phyloP scores from a whole-genome alignment of 2,888 invertebrate genomes.

The Eledona agricola region DNA sequence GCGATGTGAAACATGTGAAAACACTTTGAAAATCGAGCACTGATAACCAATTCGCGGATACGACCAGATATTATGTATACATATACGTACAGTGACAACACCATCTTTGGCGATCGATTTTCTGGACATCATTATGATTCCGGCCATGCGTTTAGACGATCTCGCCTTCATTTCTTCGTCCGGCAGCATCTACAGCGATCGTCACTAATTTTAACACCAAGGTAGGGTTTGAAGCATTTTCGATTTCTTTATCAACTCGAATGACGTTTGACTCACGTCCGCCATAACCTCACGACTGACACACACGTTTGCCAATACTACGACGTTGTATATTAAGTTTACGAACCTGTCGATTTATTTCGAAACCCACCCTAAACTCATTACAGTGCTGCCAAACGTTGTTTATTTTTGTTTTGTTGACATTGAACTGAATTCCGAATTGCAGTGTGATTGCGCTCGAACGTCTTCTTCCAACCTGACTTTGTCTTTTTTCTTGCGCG shows the following conservation, averaged over 20 bases:
- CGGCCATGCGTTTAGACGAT: constrained; percentile 84
- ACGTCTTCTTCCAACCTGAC: too few relatives aligned
- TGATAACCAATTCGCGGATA: too few relatives aligned
- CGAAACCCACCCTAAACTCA: too few relatives aligned
- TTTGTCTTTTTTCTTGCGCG: too few relatives aligned
- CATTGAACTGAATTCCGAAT: too few relatives aligned
- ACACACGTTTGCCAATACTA: constrained; percentile 3
- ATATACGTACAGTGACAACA: constrained; percentile 79
- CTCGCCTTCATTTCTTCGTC: constrained; percentile 71
- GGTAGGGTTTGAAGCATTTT: constrained; percentile 39
- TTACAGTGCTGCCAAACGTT: too few relatives aligned
- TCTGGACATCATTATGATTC: constrained; percentile 87
- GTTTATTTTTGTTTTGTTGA: too few relatives aligned
- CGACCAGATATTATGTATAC: constrained; percentile 1
- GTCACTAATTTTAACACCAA: constrained; percentile 39
- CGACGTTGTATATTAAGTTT: too few relatives aligned
- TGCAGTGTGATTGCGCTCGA: too few relatives aligned
- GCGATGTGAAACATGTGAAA: too few relatives aligned
- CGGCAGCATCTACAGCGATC: constrained; percentile 37
- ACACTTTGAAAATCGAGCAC: too few relatives aligned
- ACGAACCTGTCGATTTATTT: too few relatives aligned
- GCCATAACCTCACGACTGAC: constrained; percentile 39
- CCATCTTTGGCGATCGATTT: constrained; percentile 89
- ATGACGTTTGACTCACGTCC: constrained; percentile 36
- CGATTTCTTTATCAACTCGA: constrained; percentile 26